Conservation (phyloP, 2,797 vertebrate species). For the Uromys caudimaculatus region DNA sequence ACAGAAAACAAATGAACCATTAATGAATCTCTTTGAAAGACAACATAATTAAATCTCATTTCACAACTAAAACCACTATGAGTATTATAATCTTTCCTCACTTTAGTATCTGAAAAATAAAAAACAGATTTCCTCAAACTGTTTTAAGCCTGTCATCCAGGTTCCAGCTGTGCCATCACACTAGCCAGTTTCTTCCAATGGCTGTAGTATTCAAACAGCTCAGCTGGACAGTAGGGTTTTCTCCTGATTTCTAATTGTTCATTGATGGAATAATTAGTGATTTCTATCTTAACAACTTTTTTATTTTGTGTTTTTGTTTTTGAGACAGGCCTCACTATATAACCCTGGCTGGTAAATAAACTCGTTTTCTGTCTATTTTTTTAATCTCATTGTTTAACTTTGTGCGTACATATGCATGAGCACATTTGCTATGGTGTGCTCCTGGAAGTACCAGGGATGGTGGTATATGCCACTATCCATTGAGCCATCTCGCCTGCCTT, state of each 20-base stretch:
- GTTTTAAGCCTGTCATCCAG: neutral
- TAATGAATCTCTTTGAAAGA: slow-evolving; percentile 12
- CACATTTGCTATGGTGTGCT: neutral
- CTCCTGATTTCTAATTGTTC: neutral
- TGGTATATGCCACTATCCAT: neutral
- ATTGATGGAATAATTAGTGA: neutral
- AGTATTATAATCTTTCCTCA: neutral
- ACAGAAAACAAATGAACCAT: neutral
- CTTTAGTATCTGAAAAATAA: neutral
- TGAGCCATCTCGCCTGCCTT: neutral
- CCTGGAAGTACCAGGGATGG: no score
- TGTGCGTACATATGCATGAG: neutral
- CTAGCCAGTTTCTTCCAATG: neutral
- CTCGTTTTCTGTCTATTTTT: neutral
- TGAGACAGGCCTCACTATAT: neutral
- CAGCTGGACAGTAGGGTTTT: neutral
- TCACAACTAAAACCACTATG: neutral
- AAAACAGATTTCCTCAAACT: neutral
- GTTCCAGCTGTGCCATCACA: neutral
- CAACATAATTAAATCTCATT: slow-evolving; percentile 15
- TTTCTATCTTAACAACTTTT: neutral
- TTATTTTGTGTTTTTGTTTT: no score
- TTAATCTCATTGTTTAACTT: neutral
- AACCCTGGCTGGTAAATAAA: neutral
- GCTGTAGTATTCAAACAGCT: neutral